These are phyloP conservation scores for Holothuria scabra DNA, from an alignment of 53 echinoderm and acorn worm genomes.

Conservation along the genomic window DNA sequence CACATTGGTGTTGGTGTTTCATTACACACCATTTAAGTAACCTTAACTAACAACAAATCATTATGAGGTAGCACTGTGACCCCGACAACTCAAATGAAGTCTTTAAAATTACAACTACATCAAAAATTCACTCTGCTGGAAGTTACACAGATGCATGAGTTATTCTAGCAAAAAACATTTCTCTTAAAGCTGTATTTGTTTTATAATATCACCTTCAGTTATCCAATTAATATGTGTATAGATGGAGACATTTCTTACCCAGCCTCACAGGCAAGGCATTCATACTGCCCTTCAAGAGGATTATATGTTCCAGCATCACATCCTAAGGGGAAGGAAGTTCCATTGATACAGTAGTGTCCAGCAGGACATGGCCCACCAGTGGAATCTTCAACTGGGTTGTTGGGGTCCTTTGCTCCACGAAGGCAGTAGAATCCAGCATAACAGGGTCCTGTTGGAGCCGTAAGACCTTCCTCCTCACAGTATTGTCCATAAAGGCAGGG, in stretches of 20 bases:
- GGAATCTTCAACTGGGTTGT: constrained; percentile 80
- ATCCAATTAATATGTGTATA: no score
- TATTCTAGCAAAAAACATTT: no score
- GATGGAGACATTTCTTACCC: constrained; percentile 61
- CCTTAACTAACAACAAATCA: no score
- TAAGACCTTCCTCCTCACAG: constrained; percentile 78
- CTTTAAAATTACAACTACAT: no score
- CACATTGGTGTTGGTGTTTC: no score
- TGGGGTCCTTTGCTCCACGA: constrained; percentile 81
- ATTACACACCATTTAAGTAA: no score
- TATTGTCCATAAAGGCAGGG: constrained; percentile 87
- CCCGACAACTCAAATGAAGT: no score
- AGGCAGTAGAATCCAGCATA: constrained; percentile 96
- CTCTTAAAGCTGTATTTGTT: no score
- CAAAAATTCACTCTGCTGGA: no score
- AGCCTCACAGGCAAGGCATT: constrained; percentile 86
- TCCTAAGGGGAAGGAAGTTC: constrained; percentile 91
- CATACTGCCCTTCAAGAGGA: constrained; percentile 78
- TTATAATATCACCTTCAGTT: no score
- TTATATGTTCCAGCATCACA: constrained; percentile 93
- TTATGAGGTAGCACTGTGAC: no score
- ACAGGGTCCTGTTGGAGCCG: constrained; percentile 83
- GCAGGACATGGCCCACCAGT: constrained; percentile 90
- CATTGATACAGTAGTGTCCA: constrained; percentile 90
- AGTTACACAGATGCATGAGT: no score